Base-by-base conservation (phyloP, 1,140 invertebrate genomes). In the Heliothis subflexa region DNA sequence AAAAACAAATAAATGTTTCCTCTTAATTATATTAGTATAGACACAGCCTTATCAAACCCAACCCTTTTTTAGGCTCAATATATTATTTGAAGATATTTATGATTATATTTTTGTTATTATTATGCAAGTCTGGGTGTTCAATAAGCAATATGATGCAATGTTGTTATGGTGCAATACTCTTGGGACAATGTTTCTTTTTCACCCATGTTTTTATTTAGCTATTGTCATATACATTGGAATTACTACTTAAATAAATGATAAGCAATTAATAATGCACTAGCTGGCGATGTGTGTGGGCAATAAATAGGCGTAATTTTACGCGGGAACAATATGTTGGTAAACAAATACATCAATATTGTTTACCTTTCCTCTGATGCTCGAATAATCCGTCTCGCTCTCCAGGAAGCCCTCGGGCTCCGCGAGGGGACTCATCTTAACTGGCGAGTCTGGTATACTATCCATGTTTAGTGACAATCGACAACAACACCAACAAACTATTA, bases 311-410 rank as follows among this genome's bases (percentile, higher is more conserved):
- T 64, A 28, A 33, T 79, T 40, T 79, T 83, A 76, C 72, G 82
- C 81, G 83, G 79, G 80, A 81, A 85, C 75, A 71, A 74, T 14
- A 79, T 80, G 73, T 83, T 83, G 33, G 78, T 83, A 82, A 85
- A 84, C 81, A 83, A 83, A 78, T 16, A 66, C 52, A 55, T 18
- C n/a, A 28, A 12, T 49, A 40, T n/a, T 28, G 62, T 55, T 80
- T 78, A 93, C 93, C 88, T 94, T 96, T 33, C 95, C 95, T 54
- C 96, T 91, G 52, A 95, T 95, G 73, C 92, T 94, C 9, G 93
- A 93, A 78, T 94, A 95, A 76, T 95, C 94, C 9, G 92, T 93
- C 47, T 93, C 93, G 74, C 85, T 89, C 45, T 88, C 85, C 49
- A 79, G 72, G 64, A 83, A 81, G 12, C 75, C 84, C 68, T 89